Evolutionary conservation across 2,888 invertebrate genomes (phyloP), one percentile per base, ranked within the genome.

Genomic region (Erebia ligea): DNA sequence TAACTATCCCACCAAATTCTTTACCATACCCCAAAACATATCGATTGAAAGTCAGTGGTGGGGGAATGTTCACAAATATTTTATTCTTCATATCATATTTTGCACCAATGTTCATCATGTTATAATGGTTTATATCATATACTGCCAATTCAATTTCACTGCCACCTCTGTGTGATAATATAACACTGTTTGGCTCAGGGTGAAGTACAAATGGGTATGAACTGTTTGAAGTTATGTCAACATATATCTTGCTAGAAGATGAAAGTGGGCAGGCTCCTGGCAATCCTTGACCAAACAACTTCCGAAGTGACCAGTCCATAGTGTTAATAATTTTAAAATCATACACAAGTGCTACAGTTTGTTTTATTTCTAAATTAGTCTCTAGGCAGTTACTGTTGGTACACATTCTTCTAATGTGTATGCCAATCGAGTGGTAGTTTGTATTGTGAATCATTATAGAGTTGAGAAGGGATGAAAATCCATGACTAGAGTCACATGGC

Each of bases 391-490:
- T 91, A 70, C 86, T 81, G 79, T 95, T 93, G 78, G 94, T 86
- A 83, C 98, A 98, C 54, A 97, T 93, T 65, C 96, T 97, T 70
- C 98, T 95, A 50, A 98, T 95, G 90, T 98, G 97, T 56, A 99
- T 93, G 34, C 97, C 97, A 70, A 99, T 91, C 0, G 99, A 98
- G 90, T 99, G 98, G 84, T 98, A 99, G 82, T 97, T 97, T 2
- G 98, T 97, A 83, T 98, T 98, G 85, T 98, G 98, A 69, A 99
- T 96, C 85, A 96, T 96, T 68, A 97, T 97, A 0, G 99, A 97
- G 87, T 98, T 98, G 5, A 99, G 94, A 66, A 99, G 89, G 0
- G 97, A 96, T 17, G 97, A 96, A 78, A 99, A 94, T 2, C 99
- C 99, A 81, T 95, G 95, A 86, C 95, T 96, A n/a, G 97, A 96